Evolutionary conservation across 1,140 invertebrate species (phyloP).

Genomic region (Drosophila funebris): DNA sequence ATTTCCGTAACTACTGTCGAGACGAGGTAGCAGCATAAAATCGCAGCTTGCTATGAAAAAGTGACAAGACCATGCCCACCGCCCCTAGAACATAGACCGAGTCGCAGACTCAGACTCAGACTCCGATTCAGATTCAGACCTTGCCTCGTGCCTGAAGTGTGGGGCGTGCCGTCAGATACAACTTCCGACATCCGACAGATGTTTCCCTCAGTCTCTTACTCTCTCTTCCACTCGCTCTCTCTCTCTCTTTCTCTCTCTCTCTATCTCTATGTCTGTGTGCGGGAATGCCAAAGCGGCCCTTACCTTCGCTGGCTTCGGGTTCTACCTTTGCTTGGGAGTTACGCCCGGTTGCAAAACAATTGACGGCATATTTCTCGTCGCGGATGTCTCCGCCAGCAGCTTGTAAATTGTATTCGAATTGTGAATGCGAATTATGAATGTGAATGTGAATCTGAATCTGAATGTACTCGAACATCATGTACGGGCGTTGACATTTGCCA

Average conservation of each 20-base stretch:
- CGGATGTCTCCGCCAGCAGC: slow-evolving; percentile 67
- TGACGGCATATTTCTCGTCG: slow-evolving; percentile 57
- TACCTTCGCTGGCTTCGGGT: background rate
- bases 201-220: no score
- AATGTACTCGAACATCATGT: slow-evolving; percentile 59
- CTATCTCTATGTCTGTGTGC: slow-evolving; percentile 13
- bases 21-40: slow-evolving; percentile 42
- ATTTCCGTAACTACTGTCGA: slow-evolving; percentile 73
- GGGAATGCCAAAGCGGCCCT: slow-evolving; percentile 40
- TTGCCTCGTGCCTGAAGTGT: slow-evolving; percentile 39
- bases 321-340: slow-evolving; percentile 34
- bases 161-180: slow-evolving; percentile 80
- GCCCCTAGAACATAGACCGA: background rate
- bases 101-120: background rate
- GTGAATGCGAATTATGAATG: slow-evolving; percentile 42
- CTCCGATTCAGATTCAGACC: background rate
- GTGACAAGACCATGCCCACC: slow-evolving; percentile 48
- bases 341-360: slow-evolving; percentile 76
- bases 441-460: slow-evolving; percentile 39
- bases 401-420: slow-evolving; percentile 36
- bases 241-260: no score
- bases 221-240: no score
- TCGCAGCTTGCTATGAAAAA: slow-evolving; percentile 69
- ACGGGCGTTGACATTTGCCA: slow-evolving; percentile 68
- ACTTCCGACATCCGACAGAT: slow-evolving; percentile 82